Conservation (phyloP, 1,140 invertebrate species). For the Polyergus mexicanus region DNA sequence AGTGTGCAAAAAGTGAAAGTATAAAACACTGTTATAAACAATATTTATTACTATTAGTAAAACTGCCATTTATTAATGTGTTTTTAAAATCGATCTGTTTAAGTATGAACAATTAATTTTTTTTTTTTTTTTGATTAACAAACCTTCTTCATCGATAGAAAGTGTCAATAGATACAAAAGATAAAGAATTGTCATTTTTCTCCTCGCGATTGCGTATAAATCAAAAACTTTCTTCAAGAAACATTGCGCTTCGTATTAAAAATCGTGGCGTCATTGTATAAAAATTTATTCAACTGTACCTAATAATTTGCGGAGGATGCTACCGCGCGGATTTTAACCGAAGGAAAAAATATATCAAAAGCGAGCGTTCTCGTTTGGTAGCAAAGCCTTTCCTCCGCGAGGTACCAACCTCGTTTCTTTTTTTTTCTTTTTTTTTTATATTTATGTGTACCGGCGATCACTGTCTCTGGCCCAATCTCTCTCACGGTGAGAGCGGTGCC, state of each 20-base stretch:
- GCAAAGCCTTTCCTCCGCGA: slow-evolving; percentile 20
- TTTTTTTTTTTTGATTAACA: not conserved
- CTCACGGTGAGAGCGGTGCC: slow-evolving; percentile 58
- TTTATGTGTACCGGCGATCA: slow-evolving; percentile 72
- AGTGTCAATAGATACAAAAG: slow-evolving; percentile 41
- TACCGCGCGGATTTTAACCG: not conserved
- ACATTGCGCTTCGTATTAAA: not conserved
- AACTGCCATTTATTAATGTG: not conserved
- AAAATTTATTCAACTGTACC: slow-evolving; percentile 27
- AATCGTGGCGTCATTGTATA: not conserved
- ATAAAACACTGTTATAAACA: not conserved
- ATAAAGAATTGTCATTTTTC: not conserved
- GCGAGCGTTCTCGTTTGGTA: slow-evolving; percentile 57
- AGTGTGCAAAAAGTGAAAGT: not conserved
- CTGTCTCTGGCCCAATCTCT: slow-evolving; percentile 61
- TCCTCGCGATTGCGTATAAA: not conserved
- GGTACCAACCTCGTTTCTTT: slow-evolving; percentile 16
- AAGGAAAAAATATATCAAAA: slow-evolving; percentile 63
- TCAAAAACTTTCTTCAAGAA: slow-evolving; percentile 11
- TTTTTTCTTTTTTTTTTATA: slow-evolving; percentile 61
- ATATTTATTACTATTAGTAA: not conserved
- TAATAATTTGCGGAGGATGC: slow-evolving; percentile 47
- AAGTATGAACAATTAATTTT: not conserved
- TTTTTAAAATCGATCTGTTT: not conserved
- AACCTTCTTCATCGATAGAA: slow-evolving; percentile 55